A percentile compares a stretch with the other conserved stretches of the same genome.
Conservation (phyloP, 2,113 vertebrate species). For the Megaceryle maxima region DNA sequence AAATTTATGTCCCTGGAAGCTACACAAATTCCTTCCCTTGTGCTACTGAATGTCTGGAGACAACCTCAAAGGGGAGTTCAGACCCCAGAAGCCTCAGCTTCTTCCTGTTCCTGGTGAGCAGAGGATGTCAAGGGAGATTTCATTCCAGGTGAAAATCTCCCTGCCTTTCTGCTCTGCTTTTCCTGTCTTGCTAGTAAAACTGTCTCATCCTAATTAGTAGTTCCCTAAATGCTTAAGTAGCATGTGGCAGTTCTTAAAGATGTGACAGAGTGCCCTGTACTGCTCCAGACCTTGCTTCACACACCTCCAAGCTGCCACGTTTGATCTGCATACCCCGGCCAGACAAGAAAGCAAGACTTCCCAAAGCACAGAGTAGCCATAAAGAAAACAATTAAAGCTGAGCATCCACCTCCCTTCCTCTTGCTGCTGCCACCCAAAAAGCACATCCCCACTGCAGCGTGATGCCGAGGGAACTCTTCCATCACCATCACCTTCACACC, state of each 20-base stretch:
- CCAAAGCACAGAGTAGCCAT: background rate
- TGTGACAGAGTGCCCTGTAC: background rate
- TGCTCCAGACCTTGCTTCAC: background rate
- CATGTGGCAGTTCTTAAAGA: background rate
- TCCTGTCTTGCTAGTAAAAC: conserved; percentile 9
- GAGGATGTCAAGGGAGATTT: background rate
- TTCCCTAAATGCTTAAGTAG: background rate
- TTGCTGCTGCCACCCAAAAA: background rate
- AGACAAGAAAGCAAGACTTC: background rate
- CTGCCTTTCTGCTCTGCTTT: background rate
- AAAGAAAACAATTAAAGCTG: background rate
- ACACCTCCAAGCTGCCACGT: rapidly evolving
- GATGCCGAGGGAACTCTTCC: background rate
- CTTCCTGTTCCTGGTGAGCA: background rate
- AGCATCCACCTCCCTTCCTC: background rate
- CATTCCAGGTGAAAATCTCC: background rate
- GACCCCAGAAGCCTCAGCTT: background rate
- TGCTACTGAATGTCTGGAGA: background rate
- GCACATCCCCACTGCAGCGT: rapidly evolving
- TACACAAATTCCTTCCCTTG: background rate
- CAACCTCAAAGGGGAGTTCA: background rate
- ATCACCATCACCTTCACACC: background rate
- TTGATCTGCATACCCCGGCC: background rate
- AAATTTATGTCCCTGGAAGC: conserved; percentile 4
- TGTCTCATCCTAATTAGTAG: background rate